Evolutionary conservation across 2,113 vertebrate species (phyloP).

Genomic region (Grallaria varia): DNA sequence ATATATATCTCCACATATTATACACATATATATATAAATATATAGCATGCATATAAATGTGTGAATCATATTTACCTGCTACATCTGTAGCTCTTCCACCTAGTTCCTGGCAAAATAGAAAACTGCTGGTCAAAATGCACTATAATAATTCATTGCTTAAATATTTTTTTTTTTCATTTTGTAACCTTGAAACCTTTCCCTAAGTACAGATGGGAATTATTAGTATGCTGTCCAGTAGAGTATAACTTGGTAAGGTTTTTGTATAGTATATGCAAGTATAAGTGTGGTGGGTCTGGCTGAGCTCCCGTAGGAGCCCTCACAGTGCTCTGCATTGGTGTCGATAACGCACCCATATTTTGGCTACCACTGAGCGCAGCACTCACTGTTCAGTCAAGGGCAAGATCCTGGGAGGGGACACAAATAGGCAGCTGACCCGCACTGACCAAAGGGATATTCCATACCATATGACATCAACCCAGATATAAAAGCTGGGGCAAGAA

Average conservation of each 20-base stretch:
- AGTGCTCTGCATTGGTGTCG: no score
- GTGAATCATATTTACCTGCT: neutral
- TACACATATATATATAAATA: no score
- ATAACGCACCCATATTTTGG: no score
- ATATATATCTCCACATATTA: neutral
- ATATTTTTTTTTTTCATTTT: neutral
- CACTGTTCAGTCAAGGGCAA: no score
- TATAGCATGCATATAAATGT: neutral
- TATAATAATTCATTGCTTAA: neutral
- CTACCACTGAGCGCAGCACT: no score
- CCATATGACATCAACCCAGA: no score
- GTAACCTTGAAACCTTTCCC: neutral
- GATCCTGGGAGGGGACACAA: no score
- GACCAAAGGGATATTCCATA: no score
- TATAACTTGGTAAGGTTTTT: neutral
- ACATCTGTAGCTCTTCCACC: neutral
- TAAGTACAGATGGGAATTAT: neutral
- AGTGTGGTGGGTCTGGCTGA: no score
- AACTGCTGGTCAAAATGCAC: neutral
- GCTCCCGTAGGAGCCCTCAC: no score
- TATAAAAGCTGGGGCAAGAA: no score
- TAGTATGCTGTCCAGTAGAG: neutral
- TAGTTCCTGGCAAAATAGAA: neutral
- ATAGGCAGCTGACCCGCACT: no score
- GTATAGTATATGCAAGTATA: neutral